These are phyloP conservation scores for Bursaphelenchus okinawaensis DNA, from an alignment of 2,888 invertebrate species.

Conservation along the genomic window DNA sequence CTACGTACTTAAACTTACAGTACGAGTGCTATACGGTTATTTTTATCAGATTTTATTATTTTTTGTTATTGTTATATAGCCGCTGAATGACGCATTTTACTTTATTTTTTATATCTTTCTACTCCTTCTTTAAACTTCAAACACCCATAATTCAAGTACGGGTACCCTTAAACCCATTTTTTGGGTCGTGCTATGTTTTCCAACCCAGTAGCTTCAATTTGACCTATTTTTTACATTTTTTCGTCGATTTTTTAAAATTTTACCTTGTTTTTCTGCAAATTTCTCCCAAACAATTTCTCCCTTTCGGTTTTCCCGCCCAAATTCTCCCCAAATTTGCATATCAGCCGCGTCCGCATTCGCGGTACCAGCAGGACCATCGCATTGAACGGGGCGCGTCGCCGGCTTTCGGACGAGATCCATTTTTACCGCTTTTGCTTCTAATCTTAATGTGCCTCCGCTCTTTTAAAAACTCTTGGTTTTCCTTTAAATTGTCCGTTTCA, in stretches of 20 bases:
- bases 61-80: too few relatives aligned
- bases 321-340: not conserved
- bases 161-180: too few relatives aligned
- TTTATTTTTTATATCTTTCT: too few relatives aligned
- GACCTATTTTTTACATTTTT: not conserved
- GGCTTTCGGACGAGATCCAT: not conserved
- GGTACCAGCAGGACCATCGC: too few relatives aligned
- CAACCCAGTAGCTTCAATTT: too few relatives aligned
- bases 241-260: not conserved
- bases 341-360: not conserved
- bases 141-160: too few relatives aligned
- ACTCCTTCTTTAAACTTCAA: too few relatives aligned
- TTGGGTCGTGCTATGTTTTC: too few relatives aligned
- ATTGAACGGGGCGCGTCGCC: not conserved
- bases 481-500: not conserved
- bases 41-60: too few relatives aligned
- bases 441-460: not conserved
- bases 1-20: too few relatives aligned
- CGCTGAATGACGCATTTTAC: too few relatives aligned
- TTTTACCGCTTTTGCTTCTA: not conserved
- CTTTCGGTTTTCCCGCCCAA: not conserved
- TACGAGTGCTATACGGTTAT: too few relatives aligned
- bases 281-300: not conserved
- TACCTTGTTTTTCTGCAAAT: not conserved
- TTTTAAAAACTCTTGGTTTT: not conserved